A percentile compares a stretch with the other conserved stretches of the same genome.
phyloP scores from a whole-genome alignment of 2,797 vertebrate genomes.

The Lepus oiostolus region DNA sequence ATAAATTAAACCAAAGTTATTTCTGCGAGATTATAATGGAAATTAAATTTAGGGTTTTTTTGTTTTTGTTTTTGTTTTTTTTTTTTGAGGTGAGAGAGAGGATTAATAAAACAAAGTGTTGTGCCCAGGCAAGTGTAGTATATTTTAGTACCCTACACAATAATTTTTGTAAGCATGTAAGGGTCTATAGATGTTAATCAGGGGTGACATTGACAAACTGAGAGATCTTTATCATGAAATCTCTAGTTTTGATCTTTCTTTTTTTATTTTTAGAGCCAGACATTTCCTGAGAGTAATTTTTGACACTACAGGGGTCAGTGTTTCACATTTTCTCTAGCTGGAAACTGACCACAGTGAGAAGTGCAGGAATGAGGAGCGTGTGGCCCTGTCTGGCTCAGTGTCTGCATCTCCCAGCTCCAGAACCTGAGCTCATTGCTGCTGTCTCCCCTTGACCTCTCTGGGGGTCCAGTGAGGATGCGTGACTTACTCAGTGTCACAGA shows the following conservation, averaged over 20 bases:
- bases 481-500: neutral
- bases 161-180: neutral
- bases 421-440: too few species aligned
- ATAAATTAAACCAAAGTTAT: neutral
- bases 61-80: too few species aligned
- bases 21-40: conserved; percentile 14
- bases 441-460: neutral
- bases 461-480: neutral
- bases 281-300: neutral
- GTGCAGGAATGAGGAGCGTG: rapidly evolving
- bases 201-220: conserved; percentile 5
- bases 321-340: conserved; percentile 18
- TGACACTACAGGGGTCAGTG: neutral
- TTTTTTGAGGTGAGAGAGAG: neutral
- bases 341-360: neutral
- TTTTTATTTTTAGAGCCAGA: neutral
- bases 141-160: neutral
- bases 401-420: neutral
- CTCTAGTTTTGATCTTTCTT: conserved; percentile 44
- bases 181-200: neutral
- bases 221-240: conserved; percentile 47
- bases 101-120: conserved; percentile 6
- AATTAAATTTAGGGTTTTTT: conserved; percentile 24
- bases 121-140: neutral
- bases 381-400: neutral